Conservation (phyloP, 2,888 invertebrate genomes). For the Rhogogaster chlorosoma region DNA sequence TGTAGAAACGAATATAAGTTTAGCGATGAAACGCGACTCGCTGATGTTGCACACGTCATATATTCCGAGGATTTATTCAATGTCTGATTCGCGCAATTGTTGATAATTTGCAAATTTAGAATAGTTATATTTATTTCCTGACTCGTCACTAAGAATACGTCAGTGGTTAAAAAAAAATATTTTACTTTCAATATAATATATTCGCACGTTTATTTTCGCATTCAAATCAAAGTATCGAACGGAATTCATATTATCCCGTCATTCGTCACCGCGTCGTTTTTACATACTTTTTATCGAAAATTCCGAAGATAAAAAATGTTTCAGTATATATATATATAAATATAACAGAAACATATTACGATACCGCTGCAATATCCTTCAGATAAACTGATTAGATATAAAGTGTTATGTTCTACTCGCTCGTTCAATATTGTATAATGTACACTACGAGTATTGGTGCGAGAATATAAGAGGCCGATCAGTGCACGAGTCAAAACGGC, state of each 20-base stretch:
- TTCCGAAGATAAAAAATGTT: not conserved
- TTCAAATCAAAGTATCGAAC: not conserved
- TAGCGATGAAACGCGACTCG: not conserved
- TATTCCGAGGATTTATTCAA: not conserved
- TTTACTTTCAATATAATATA: not conserved
- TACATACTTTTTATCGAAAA: not conserved
- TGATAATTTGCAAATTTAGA: not conserved
- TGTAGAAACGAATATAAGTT: not conserved
- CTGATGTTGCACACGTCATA: not conserved
- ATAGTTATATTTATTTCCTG: not conserved
- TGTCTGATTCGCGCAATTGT: not conserved
- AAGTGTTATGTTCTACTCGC: not conserved
- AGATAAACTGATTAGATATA: not conserved
- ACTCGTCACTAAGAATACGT: not conserved
- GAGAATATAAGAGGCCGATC: not conserved
- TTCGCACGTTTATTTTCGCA: no score
- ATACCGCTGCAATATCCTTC: not conserved
- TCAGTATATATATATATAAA: not conserved
- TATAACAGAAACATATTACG: not conserved
- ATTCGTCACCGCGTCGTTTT: not conserved
- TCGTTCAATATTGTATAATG: not conserved
- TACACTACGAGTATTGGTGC: not conserved
- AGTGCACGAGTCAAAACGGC: not conserved
- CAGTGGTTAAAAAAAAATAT: not conserved
- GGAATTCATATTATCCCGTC: not conserved